Base-by-base conservation (phyloP, 2,888 invertebrate genomes). In the Ametastegia equiseti region DNA sequence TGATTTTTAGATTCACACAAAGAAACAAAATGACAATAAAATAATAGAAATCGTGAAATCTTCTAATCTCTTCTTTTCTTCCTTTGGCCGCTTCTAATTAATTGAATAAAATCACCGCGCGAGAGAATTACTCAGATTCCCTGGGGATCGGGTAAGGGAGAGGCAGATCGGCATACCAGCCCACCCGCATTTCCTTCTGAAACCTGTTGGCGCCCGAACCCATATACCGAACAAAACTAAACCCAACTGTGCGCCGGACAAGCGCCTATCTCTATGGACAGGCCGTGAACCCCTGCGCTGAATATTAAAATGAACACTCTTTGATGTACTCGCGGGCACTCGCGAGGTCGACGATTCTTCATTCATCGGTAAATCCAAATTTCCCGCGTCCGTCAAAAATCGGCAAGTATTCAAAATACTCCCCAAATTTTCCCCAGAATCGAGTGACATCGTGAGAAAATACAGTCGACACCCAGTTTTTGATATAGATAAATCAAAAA, bases 131-230 rank as follows among this genome's bases (percentile, higher is more conserved):
- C 54, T 30, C 54, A 30, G 75, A 75, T 75, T 75, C 75, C 75
- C 50, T 39, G 75, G 54, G 57, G 57, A 78, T 78, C 60, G 39
- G 60, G 57, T 78, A 42, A 78, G 60, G 27, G 60, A 60, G 78
- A 63, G 78, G 60, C 78, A 78, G 78, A 78, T 78, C 60, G 84
- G 84, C 81, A 84, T 84, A 86, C 86, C 85, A 86, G 83, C 81
- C 81, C 80, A 82, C 84, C 85, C 85, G 82, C 84, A 86, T 88
- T 88, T 81, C 75, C 75, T 75, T 45, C 65, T 7, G 86, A 84
- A 87, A 88, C 87, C 86, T 85, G 86, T 87, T 86, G 88, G 88
- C 87, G 87, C 86, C 86, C 85, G 86, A 88, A 85, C 85, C 85
- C n/a, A 30, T 47, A 78, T 54, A 75, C 75, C 54, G 75, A 75